A percentile compares a stretch with the other conserved stretches of the same genome.
Evolutionary conservation across 2,113 vertebrate species (phyloP).

Genomic region (Athene cunicularia): DNA sequence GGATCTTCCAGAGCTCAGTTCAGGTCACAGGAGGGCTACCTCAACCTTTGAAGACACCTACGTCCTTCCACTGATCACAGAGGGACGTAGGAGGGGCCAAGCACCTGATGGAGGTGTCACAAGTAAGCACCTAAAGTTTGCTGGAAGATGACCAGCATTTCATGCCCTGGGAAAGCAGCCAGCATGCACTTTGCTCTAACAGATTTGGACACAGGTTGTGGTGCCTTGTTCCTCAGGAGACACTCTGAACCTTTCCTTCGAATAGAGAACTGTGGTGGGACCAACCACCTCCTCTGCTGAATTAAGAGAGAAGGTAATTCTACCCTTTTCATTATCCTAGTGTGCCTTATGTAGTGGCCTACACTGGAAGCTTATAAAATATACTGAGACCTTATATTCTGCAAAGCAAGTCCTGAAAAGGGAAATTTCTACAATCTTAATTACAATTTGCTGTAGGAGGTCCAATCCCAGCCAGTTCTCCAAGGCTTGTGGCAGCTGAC

Average conservation of each 20-base stretch:
- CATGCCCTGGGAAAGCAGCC: neutral
- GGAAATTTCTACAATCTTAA: slow-evolving; percentile 40
- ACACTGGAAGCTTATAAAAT: slow-evolving; percentile 11
- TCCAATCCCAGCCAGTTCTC: slow-evolving; percentile 28
- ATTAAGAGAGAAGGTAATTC: neutral
- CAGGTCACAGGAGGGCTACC: neutral
- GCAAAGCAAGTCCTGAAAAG: slow-evolving; percentile 20
- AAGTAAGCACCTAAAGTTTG: neutral
- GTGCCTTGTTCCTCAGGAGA: neutral
- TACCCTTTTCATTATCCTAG: neutral
- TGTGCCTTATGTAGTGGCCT: neutral
- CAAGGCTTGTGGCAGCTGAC: slow-evolving; percentile 45
- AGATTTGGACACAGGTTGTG: neutral
- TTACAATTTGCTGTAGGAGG: slow-evolving; percentile 51
- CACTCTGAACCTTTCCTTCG: neutral
- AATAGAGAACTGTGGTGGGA: neutral
- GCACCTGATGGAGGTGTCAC: fast-evolving
- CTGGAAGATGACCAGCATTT: neutral
- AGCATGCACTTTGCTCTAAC: neutral
- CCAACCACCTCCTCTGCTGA: neutral
- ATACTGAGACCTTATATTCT: neutral
- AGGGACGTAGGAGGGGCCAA: too few relatives aligned
- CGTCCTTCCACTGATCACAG: fast-evolving
- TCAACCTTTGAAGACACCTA: neutral
- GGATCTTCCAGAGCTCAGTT: neutral